Conservation (phyloP, 2,888 invertebrate species). For the Calameuta filiformis region DNA sequence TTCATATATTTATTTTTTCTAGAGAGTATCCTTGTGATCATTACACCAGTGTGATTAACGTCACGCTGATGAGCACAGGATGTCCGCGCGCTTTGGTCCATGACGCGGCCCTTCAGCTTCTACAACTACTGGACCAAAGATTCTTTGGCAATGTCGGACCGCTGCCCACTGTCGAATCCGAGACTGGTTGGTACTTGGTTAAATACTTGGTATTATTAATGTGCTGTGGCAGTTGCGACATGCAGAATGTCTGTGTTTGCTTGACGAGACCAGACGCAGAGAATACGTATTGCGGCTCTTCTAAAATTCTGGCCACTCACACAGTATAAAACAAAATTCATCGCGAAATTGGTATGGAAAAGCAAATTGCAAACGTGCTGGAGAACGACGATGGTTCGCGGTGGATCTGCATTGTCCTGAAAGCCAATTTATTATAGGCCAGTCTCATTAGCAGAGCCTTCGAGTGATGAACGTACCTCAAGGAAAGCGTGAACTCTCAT, state of each 20-base stretch:
- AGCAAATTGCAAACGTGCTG: conserved; percentile 77
- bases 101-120: conserved; percentile 92
- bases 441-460: too few relatives aligned
- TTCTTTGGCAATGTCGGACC: conserved; percentile 90
- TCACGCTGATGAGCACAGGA: conserved; percentile 96
- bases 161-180: conserved; percentile 77
- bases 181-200: conserved; percentile 70
- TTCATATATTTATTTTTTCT: conserved; percentile 42
- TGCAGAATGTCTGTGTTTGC: conserved; percentile 37
- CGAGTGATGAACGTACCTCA: conserved; percentile 66
- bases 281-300: conserved; percentile 67
- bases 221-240: too few relatives aligned
- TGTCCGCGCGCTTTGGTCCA: conserved; percentile 93
- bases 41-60: conserved; percentile 97
- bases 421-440: conserved; percentile 14
- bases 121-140: conserved; percentile 93
- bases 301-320: conserved; percentile 85
- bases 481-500: conserved; percentile 75
- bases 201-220: too few relatives aligned
- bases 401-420: conserved; percentile 60
- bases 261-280: conserved; percentile 36
- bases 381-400: conserved; percentile 68
- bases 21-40: conserved; percentile 98
- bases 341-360: conserved; percentile 85
- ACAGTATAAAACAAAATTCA: conserved; percentile 86